Evolutionary conservation across 2,888 invertebrate genomes (phyloP).

Genomic region (Trachelus stipa): DNA sequence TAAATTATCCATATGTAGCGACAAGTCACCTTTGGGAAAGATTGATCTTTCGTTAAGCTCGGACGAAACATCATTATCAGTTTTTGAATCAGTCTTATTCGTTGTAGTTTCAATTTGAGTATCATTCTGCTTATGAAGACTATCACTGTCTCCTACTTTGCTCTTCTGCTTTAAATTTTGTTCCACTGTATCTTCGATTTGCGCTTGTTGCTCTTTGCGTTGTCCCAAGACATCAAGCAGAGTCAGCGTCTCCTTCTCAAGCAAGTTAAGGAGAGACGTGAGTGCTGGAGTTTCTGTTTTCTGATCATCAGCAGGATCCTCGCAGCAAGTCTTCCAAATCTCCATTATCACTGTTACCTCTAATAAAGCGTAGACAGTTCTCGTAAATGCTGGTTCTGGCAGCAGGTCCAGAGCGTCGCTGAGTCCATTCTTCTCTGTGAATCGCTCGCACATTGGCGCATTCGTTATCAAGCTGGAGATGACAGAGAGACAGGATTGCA

Average conservation of each 20-base stretch:
- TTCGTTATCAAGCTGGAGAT: conserved; percentile 72
- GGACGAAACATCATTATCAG: conserved; percentile 8
- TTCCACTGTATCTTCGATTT: conserved; percentile 20
- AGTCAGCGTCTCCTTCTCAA: conserved; percentile 49
- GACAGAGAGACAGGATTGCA: conserved; percentile 72
- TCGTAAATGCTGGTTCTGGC: conserved; percentile 70
- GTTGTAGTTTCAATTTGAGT: conserved; percentile 3
- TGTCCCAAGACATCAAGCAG: conserved; percentile 40
- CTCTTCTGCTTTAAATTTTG: not conserved
- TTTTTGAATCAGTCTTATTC: conserved; percentile 19
- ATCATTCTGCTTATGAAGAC: not conserved
- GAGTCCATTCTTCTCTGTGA: conserved; percentile 71
- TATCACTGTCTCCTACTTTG: not conserved
- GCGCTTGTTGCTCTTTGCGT: conserved; percentile 10
- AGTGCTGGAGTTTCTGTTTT: conserved; percentile 39
- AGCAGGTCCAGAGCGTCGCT: conserved; percentile 71
- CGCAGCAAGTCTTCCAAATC: conserved; percentile 68
- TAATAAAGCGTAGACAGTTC: conserved; percentile 72
- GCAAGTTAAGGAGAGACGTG: conserved; percentile 47
- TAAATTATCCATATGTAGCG: not conserved
- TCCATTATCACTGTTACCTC: conserved; percentile 74
- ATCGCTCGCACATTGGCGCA: conserved; percentile 71
- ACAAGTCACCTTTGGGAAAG: conserved; percentile 8
- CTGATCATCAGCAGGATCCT: conserved; percentile 26
- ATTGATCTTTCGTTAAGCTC: conserved; percentile 9